These are phyloP conservation scores for Hetaerina americana DNA, from an alignment of 1,140 invertebrate genomes.

Conservation along the genomic window DNA sequence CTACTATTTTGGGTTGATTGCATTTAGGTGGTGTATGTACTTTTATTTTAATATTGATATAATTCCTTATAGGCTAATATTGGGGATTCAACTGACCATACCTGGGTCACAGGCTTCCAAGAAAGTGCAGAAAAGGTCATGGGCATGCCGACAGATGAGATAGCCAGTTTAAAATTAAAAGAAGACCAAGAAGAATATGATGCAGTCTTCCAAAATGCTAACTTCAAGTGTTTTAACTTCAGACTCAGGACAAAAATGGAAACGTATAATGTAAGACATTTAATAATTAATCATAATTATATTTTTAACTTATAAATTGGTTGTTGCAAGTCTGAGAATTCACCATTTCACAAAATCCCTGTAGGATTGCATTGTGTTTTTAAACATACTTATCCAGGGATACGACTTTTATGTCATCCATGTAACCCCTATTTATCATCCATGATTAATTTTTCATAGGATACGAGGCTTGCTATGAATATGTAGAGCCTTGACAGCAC, in stretches of 20 bases:
- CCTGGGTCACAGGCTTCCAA: slow-evolving; percentile 84
- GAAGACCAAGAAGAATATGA: slow-evolving; percentile 26
- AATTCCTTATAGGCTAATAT: slow-evolving; percentile 48
- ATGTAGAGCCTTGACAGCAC: too few relatives aligned
- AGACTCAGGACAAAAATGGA: slow-evolving; percentile 78
- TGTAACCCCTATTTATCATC: too few relatives aligned
- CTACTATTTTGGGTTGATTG: slow-evolving; percentile 6
- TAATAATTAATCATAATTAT: slow-evolving; percentile 5
- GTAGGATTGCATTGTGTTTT: too few relatives aligned
- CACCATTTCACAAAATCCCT: too few relatives aligned
- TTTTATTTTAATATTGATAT: slow-evolving; percentile 19
- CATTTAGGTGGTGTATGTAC: slow-evolving; percentile 6
- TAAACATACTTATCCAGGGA: too few relatives aligned
- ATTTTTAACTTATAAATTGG: too few relatives aligned
- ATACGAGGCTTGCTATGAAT: too few relatives aligned
- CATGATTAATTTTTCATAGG: too few relatives aligned
- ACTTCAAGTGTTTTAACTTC: slow-evolving; percentile 69
- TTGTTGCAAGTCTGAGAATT: too few relatives aligned
- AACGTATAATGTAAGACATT: slow-evolving; percentile 62
- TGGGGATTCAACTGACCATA: slow-evolving; percentile 63
- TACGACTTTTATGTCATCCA: too few relatives aligned
- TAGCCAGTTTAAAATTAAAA: slow-evolving; percentile 33
- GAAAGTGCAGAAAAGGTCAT: slow-evolving; percentile 73
- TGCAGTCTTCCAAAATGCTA: slow-evolving; percentile 52
- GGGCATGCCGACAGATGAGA: slow-evolving; percentile 57